Base-by-base conservation (phyloP, 1,140 invertebrate genomes). In the Teleopsis dalmanni region DNA sequence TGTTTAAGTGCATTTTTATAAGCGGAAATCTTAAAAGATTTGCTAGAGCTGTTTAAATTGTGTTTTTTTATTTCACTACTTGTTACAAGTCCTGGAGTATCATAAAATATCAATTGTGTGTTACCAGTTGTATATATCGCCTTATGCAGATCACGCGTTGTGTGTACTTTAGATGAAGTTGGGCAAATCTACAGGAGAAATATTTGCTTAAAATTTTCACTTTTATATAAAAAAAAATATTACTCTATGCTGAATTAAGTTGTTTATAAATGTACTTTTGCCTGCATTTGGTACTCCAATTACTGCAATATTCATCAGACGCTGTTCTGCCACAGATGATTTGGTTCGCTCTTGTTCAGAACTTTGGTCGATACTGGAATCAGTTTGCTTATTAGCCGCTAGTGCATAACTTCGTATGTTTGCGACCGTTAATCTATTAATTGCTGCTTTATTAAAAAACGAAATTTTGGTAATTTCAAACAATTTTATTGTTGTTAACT, bases 251-350 rank as follows among this genome's bases (percentile, higher is more conserved):
- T 83, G 78, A 31, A 88, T 75, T 21, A 97, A 76, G 60, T 81
- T 76, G 76, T 98, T 98, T 26, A 94, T 85, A 3, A 98, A 73
- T 2, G 93, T 95, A 72, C 92, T 96, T 73, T 98, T 98, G 34
- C 94, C 94, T 50, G 82, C 82, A 78, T 97, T 97, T 16, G 94
- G 93, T 13, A 84, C 72, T 9, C 94, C 94, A 52, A 98, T 78
- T 23, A 98, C 82, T 6, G 91, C 87, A 23, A 96, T 82, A 73
- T 84, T 85, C 9, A 96, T n/a, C n/a, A n/a, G n/a, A n/a, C n/a
- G n/a, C n/a, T n/a, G n/a, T n/a, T n/a, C n/a, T n/a, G n/a, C n/a
- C n/a, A n/a, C n/a, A n/a, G n/a, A n/a, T n/a, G n/a, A n/a, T n/a
- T n/a, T n/a, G n/a, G n/a, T n/a, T n/a, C n/a, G n/a, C n/a, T n/a